Conservation (phyloP, 2,113 vertebrate genomes). For the Archocentrus centrarchus region DNA sequence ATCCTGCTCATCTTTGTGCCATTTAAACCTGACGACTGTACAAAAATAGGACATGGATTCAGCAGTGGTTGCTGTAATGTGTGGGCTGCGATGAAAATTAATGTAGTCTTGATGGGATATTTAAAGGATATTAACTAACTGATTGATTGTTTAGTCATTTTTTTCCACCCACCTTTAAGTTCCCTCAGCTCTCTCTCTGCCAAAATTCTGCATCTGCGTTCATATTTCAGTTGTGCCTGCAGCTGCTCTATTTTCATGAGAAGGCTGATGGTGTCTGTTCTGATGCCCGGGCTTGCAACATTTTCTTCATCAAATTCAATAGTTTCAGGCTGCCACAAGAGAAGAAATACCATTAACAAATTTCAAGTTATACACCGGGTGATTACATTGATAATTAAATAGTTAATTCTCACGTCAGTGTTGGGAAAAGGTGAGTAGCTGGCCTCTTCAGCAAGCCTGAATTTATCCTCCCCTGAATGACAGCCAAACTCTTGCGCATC, state of each 20-base stretch:
- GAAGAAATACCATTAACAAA: background rate
- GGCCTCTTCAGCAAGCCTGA: conserved; percentile 56
- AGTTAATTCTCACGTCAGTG: conserved; percentile 52
- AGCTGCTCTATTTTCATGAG: conserved; percentile 81
- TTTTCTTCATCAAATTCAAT: conserved; percentile 73
- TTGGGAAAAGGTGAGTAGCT: conserved; percentile 60
- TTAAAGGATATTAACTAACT: background rate
- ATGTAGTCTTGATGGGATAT: background rate
- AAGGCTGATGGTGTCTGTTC: conserved; percentile 80
- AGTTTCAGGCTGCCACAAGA: conserved; percentile 54
- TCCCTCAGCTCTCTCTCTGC: conserved; percentile 77
- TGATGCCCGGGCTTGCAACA: conserved; percentile 64
- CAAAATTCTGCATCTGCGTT: conserved; percentile 77
- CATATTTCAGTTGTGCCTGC: conserved; percentile 79
- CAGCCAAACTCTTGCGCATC: conserved; percentile 58
- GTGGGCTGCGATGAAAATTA: background rate
- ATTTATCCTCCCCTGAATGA: conserved; percentile 63
- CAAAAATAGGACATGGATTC: too few relatives aligned
- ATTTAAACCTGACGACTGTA: background rate
- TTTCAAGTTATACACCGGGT: background rate
- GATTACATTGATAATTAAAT: background rate
- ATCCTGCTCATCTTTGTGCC: background rate
- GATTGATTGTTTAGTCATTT: background rate
- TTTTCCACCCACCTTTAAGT: conserved; percentile 72
- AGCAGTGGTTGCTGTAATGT: background rate